Percentiles rank a stretch among this genome's conserved stretches.
Evolutionary conservation across 2,888 invertebrate species (phyloP).

Genomic region (Ectobius pallidus): DNA sequence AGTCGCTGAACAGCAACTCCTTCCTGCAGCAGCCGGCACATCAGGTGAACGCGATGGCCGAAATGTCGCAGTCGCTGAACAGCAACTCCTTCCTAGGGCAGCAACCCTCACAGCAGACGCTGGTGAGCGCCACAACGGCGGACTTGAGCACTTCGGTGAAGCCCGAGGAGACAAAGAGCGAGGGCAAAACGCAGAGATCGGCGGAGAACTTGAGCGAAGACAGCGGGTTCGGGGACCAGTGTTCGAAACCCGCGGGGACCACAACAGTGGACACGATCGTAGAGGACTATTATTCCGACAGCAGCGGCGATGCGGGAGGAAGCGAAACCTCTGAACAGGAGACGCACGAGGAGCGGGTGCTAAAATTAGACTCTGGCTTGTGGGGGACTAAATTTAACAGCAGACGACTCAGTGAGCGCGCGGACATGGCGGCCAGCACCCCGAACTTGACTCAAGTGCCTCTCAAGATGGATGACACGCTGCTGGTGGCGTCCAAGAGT

Average conservation of each 20-base stretch:
- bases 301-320: conserved; percentile 43
- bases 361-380: conserved; percentile 34
- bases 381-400: conserved; percentile 47
- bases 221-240: conserved; percentile 73
- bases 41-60: conserved; percentile 1
- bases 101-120: conserved; percentile 8
- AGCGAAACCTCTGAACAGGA: conserved; percentile 43
- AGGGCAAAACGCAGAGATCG: conserved; percentile 54
- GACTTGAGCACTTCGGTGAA: conserved; percentile 4
- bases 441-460: conserved; percentile 58
- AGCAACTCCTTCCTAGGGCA: conserved; percentile 33
- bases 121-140: conserved; percentile 27
- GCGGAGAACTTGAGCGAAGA: conserved; percentile 82
- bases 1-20: conserved; percentile 32
- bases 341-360: conserved; percentile 43
- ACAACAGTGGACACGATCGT: conserved; percentile 17
- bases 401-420: too few relatives aligned
- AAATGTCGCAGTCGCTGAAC: conserved; percentile 36
- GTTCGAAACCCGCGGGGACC: conserved; percentile 45
- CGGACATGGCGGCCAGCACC: too few relatives aligned
- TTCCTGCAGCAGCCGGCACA: conserved; percentile 44
- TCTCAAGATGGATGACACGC: conserved; percentile 51
- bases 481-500: conserved; percentile 56
- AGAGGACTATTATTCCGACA: conserved; percentile 40
- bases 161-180: not conserved